A percentile compares a stretch with the other conserved stretches of the same genome.
These are phyloP conservation scores for Drosophila ficusphila DNA, from an alignment of 1,140 invertebrate species.

Conservation along the genomic window DNA sequence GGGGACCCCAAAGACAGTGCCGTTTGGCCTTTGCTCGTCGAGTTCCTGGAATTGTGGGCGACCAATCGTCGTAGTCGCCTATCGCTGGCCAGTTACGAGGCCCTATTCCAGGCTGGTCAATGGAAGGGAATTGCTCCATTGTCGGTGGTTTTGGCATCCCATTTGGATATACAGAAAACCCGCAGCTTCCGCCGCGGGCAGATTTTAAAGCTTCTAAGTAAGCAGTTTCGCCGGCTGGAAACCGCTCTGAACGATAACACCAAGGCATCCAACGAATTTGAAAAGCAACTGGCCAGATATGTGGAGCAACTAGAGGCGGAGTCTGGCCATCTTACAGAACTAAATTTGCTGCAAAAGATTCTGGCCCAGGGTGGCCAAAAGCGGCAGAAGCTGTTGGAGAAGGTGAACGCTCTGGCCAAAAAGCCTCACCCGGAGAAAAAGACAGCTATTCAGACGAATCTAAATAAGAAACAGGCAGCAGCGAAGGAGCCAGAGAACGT, in stretches of 20 bases:
- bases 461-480: background rate
- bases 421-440: background rate
- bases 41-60: constrained; percentile 26
- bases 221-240: constrained; percentile 21
- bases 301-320: background rate
- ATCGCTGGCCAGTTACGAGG: constrained; percentile 42
- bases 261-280: constrained; percentile 12
- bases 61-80: constrained; percentile 20
- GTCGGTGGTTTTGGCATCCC: constrained; percentile 3
- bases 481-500: background rate
- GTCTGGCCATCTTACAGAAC: constrained; percentile 15
- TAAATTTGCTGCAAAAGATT: constrained; percentile 33
- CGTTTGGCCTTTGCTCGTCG: constrained; percentile 33
- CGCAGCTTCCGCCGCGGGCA: constrained; percentile 40
- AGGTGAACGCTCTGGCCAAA: background rate
- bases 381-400: constrained; percentile 6
- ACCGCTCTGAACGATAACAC: constrained; percentile 4
- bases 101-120: constrained; percentile 16
- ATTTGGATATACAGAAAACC: constrained; percentile 11
- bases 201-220: constrained; percentile 35
- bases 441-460: background rate
- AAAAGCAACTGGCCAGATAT: constrained; percentile 20
- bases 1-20: background rate
- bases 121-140: constrained; percentile 43
- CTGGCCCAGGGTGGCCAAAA: constrained; percentile 19